phyloP scores from a whole-genome alignment of 2,797 vertebrate genomes.

The Leptoclinus maculatus region DNA sequence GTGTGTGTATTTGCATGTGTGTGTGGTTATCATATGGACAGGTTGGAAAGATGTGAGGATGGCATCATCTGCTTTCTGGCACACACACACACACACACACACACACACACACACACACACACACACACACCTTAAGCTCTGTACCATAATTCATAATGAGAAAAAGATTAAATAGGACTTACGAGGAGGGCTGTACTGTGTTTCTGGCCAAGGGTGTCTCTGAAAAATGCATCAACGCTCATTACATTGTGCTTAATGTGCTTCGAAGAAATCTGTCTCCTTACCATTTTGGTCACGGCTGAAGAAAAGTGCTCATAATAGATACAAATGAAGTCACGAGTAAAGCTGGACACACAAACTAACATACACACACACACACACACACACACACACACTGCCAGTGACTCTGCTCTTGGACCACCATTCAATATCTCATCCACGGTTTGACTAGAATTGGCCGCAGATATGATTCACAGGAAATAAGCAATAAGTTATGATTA shows the following conservation, averaged over 20 bases:
- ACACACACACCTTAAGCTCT: conserved; percentile 33
- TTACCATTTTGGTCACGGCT: conserved; percentile 64
- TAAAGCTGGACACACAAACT: conserved; percentile 41
- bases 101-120: conserved; percentile 15
- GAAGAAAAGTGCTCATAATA: conserved; percentile 64
- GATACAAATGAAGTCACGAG: conserved; percentile 66
- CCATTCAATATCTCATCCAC: conserved; percentile 18
- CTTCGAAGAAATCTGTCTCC: conserved; percentile 61
- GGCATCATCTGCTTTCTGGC: conserved; percentile 49
- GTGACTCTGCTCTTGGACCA: conserved; percentile 18
- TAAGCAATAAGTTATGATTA: conserved; percentile 63
- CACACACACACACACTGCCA: conserved; percentile 6
- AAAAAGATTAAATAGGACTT: conserved; percentile 74
- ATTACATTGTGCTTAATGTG: conserved; percentile 72
- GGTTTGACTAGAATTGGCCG: conserved; percentile 36
- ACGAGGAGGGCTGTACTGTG: conserved; percentile 59
- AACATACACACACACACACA: conserved; percentile 1
- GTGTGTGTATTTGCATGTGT: conserved; percentile 6
- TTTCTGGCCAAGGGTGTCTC: conserved; percentile 71
- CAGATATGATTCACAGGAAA: conserved; percentile 50
- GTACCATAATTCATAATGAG: conserved; percentile 66
- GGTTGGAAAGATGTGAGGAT: conserved; percentile 19
- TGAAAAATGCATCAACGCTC: conserved; percentile 75
- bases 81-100: conserved; percentile 7
- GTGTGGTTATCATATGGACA: background rate